phyloP scores from a whole-genome alignment of 1,140 invertebrate genomes.

The Drosophila serrata region DNA sequence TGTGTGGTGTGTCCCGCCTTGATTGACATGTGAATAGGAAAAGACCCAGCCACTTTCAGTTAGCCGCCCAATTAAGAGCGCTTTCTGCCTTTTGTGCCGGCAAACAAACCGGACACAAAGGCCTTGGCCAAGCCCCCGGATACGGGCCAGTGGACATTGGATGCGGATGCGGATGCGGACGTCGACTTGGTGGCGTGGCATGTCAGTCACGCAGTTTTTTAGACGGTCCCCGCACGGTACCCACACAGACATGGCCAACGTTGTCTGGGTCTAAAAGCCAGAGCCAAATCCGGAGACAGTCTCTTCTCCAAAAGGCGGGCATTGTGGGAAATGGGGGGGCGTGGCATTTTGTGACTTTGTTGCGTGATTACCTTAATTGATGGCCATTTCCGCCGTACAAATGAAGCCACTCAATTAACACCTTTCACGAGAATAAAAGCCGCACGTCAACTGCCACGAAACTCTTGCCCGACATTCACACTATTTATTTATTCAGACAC shows the following conservation, averaged over 20 bases:
- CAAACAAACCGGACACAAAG: constrained; percentile 75
- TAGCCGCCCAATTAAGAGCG: constrained; percentile 81
- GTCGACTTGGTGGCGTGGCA: constrained; percentile 57
- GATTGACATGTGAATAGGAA: constrained; percentile 80
- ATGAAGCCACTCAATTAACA: constrained; percentile 84
- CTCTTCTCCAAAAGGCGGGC: constrained; percentile 17
- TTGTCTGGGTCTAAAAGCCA: constrained; percentile 41
- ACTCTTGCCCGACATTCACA: constrained; percentile 5
- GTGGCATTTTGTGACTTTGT: constrained; percentile 76
- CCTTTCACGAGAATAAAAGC: constrained; percentile 79
- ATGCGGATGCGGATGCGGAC: constrained; percentile 25
- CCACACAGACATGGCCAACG: constrained; percentile 44
- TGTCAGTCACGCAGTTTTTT: constrained; percentile 83
- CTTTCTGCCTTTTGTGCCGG: constrained; percentile 77
- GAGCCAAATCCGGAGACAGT: constrained; percentile 35
- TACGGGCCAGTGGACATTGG: constrained; percentile 46
- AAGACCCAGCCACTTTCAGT: constrained; percentile 82
- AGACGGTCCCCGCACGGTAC: constrained; percentile 50
- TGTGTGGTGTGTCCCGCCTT: constrained; percentile 46
- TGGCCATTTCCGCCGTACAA: constrained; percentile 80
- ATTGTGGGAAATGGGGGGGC: constrained; percentile 37
- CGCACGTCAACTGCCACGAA: constrained; percentile 54
- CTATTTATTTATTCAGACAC: constrained; percentile 41
- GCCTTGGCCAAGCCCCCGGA: constrained; percentile 43
- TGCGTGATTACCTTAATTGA: constrained; percentile 84